Evolutionary conservation across 2,888 invertebrate species (phyloP).

Genomic region (Caenorhabditis virilis): DNA sequence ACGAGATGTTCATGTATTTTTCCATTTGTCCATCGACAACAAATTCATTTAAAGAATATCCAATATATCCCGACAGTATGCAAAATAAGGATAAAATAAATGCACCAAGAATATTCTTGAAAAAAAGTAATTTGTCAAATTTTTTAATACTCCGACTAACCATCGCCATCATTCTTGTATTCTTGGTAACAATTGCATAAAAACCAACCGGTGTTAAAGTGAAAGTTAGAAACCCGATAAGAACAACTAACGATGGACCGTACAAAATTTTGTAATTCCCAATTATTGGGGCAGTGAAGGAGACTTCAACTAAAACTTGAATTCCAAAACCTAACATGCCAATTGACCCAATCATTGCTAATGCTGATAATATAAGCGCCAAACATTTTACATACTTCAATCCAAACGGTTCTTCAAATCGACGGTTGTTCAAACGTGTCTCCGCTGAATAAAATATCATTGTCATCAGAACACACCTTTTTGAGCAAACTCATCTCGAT

Average conservation of each 20-base stretch:
- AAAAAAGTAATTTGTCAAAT: not conserved
- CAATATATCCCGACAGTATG: conserved; percentile 12
- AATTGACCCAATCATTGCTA: conserved; percentile 30
- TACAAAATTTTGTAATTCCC: conserved; percentile 26
- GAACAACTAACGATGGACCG: conserved; percentile 11
- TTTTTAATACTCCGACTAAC: conserved; percentile 2
- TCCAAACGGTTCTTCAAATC: conserved; percentile 14
- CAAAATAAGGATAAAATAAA: conserved; percentile 18
- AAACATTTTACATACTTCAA: conserved; percentile 19
- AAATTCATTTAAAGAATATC: conserved; percentile 20
- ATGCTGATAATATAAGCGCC: conserved; percentile 25
- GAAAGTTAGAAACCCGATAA: conserved; percentile 33
- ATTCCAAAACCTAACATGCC: conserved; percentile 37
- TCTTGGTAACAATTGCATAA: conserved; percentile 29
- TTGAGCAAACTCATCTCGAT: no score
- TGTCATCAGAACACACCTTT: no score
- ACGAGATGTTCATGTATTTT: conserved; percentile 11
- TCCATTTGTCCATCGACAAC: conserved; percentile 13
- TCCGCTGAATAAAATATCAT: no score
- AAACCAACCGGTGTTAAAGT: conserved; percentile 36
- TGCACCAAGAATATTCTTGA: conserved; percentile 21
- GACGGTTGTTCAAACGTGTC: conserved; percentile 23
- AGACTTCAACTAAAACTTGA: conserved; percentile 24
- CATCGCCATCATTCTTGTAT: conserved; percentile 23
- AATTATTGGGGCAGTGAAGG: conserved; percentile 23